Conservation (phyloP, 2,113 vertebrate species). For the Plecotus auritus region DNA sequence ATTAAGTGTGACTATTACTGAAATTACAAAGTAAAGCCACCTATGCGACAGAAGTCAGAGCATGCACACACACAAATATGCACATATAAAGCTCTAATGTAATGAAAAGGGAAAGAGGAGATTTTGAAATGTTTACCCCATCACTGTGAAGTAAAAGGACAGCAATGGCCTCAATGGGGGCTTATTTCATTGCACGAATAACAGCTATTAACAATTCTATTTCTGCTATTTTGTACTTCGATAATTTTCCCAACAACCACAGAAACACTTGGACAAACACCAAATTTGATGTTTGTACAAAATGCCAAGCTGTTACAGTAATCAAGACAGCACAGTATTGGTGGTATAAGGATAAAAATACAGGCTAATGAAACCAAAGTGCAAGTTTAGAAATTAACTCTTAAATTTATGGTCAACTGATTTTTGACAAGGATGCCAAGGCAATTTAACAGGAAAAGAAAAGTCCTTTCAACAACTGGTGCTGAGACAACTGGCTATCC, state of each 20-base stretch:
- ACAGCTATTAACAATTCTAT: conserved; percentile 26
- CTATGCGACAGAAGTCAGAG: conserved; percentile 53
- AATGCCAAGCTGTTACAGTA: conserved; percentile 28
- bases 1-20: conserved; percentile 65
- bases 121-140: background rate
- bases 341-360: conserved; percentile 27
- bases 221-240: conserved; percentile 46
- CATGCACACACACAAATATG: background rate
- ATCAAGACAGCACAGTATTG: background rate
- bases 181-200: background rate
- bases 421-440: conserved; percentile 8
- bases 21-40: conserved; percentile 64
- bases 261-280: conserved; percentile 58
- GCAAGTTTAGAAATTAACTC: conserved; percentile 15
- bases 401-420: background rate
- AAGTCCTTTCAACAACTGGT: background rate
- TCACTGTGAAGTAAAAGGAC: background rate
- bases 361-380: background rate
- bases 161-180: background rate
- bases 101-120: background rate
- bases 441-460: background rate
- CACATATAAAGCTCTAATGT: background rate
- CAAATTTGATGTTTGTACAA: conserved; percentile 38
- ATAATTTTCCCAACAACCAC: conserved; percentile 39
- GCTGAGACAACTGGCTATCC: background rate